Base-by-base conservation (phyloP, 2,797 vertebrate genomes). In the Oreonectes daqikongensis region DNA sequence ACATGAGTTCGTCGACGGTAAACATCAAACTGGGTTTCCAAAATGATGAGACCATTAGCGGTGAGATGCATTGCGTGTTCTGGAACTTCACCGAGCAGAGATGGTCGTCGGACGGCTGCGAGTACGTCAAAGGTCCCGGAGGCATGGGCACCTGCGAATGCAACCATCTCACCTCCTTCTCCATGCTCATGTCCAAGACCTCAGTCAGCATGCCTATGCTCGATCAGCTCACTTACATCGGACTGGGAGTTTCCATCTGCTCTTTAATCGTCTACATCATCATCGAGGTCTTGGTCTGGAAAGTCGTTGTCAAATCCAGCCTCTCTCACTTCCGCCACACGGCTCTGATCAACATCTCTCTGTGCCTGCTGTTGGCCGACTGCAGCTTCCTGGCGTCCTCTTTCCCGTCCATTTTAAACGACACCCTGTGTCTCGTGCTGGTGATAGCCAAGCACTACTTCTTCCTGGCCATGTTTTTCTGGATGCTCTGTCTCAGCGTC, bases 311-410 rank as follows among this genome's bases (percentile, higher is more conserved):
- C n/a, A 94, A 92, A 85, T 86, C 80, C 35, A 92, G 90, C 82
- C 89, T 95, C 42, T 93, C 92, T 0, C 91, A 90, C 81, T 94
- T 92, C 82, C 92, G 94, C 17, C 94, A 95, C 88, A 94, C 90
- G 1, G 84, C 91, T 18, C 78, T 94, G 40, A 86, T 94, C 70
- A 95, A 95, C 85, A 94, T 94, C 12, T 84, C 92, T 0, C 0
- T 87, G 2, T 93, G 92, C 76, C 90, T 93, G 32, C 81, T 94
- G 55, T 74, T 94, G 0, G 93, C 83, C 0, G 26, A 93, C 69
- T 79, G 69, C 79, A 74, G 88, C 75, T 94, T 94, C 73, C 76
- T 95, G 73, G 88, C 86, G 1, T 86, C 91, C 1, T 11, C 35
- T 2, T 66, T 72, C n/a, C 79, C 85, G 0, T 1, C 74, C 0